Base-by-base conservation (phyloP, 2,888 invertebrate species). In the Amphipoea lucens region DNA sequence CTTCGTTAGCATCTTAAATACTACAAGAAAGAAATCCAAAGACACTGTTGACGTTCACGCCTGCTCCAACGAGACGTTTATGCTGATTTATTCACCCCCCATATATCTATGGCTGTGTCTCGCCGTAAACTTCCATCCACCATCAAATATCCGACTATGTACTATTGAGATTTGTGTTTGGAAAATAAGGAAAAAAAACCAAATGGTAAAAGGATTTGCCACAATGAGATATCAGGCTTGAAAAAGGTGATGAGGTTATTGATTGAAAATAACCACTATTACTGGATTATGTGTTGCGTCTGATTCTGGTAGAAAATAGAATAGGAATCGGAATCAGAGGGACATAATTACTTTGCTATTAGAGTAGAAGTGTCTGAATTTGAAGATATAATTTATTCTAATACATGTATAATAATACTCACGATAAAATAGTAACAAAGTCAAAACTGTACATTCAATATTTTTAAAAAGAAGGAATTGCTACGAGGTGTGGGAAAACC, bases 21-120 rank as follows among this genome's bases (percentile, higher is more conserved):
- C 4, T 6, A 54, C 2, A n/a, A 74, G 40, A 36, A 67, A 57
- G 23, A 62, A 63, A 48, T 51, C 42, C 45, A 36, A 29, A 60
- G 29, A 70, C 65, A 66, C 4, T n/a, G 73, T 74, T 75, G 76
- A 72, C 51, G 65, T 66, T 63, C 72, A 42, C 67, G 70, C 67
- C 63, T 29, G 54, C 23, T 29, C 29, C 57, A 36, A 54, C 29
- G 40, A 23, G 70, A 79, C 72, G 48, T 82, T 79, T 82, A 85
- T 88, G 71, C 67, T 75, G 91, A 93, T 92, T 91, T 92, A 93
- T 93, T 91, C 92, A 92, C 91, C 92, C 91, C 90, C 89, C 85
- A 72, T 57, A 63, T 67, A 86, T 74, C 74, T 77, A 71, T 63
- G 60, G 73, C 67, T 45, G 14, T 36, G 54, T 62, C 40, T 63